Evolutionary conservation across 2,797 vertebrate genomes (phyloP).

Genomic region (Danio choprae): DNA sequence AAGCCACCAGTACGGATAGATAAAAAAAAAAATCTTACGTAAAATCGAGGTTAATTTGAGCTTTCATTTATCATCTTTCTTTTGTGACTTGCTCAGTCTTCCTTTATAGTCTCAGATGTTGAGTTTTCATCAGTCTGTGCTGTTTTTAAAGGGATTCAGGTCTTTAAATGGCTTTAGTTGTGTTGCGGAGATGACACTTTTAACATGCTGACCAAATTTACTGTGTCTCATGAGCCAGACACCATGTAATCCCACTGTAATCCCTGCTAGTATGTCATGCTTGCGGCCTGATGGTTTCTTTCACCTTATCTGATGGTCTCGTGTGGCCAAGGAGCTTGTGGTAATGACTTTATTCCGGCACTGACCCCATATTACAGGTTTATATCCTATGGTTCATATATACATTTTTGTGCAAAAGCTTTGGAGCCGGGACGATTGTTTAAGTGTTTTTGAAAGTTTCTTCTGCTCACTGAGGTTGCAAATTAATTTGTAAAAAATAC

Average conservation of each 20-base stretch:
- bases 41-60: conserved; percentile 11
- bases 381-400: background rate
- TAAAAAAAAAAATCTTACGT: background rate
- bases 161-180: conserved; percentile 46
- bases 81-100: conserved; percentile 1
- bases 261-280: conserved; percentile 73
- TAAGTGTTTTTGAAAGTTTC: background rate
- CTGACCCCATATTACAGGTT: background rate
- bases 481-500: background rate
- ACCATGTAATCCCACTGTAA: conserved; percentile 76
- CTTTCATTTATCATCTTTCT: conserved; percentile 24
- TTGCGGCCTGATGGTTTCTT: conserved; percentile 68
- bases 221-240: conserved; percentile 74
- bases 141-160: conserved; percentile 32
- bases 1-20: background rate
- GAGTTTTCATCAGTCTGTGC: conserved; percentile 20
- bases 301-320: conserved; percentile 73
- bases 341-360: conserved; percentile 26
- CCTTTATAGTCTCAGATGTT: background rate
- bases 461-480: background rate
- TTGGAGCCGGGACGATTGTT: background rate
- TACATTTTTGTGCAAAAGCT: background rate
- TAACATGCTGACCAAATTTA: conserved; percentile 73
- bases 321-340: conserved; percentile 11
- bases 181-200: conserved; percentile 57